Base-by-base conservation (phyloP, 2,888 invertebrate species). In the Lissocephala sabroskyi region DNA sequence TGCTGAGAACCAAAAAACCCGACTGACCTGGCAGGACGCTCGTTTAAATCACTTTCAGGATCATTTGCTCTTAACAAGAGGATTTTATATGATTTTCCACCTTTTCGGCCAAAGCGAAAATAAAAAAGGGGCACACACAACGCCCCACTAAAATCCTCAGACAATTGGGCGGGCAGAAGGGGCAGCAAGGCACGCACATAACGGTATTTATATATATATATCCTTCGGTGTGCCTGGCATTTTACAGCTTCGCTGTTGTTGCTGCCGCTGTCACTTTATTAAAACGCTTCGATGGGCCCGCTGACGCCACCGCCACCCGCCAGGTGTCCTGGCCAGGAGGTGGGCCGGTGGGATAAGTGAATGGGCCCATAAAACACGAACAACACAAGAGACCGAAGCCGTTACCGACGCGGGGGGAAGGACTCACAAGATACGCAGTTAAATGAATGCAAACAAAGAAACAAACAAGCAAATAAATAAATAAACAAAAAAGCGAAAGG, bases 21-120 rank as follows among this genome's bases (percentile, higher is more conserved):
- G n/a, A n/a, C n/a, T n/a, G n/a, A n/a, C n/a, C n/a, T n/a, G n/a
- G n/a, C n/a, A n/a, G n/a, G n/a, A n/a, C n/a, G n/a, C 13, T 11
- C 35, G 35, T 35, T 35, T 35, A 35, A 35, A 35, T 35, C 35
- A 35, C 35, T 35, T 35, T 35, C 16, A 35, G 35, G 35, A 35
- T 35, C 35, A 35, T 35, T 35, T 35, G 35, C 35, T 13, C 35
- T 35, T 35, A 35, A 35, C 35, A 35, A 35, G 35, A 16, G 16
- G 14, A 35, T 16, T 35, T 35, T 35, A 35, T 35, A 35, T 35
- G 35, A 35, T 35, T 35, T 35, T 35, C 35, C 35, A 35, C 35
- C 35, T 35, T 35, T 32, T n/a, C n/a, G 23, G 23, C 23, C 3
- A 23, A 23, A 23, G 7, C 3, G 7, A 7, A 23, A 23, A 23